A percentile compares a stretch with the other conserved stretches of the same genome.
These are phyloP conservation scores for Bambusicola thoracicus DNA, from an alignment of 2,113 vertebrate species.

Conservation along the genomic window DNA sequence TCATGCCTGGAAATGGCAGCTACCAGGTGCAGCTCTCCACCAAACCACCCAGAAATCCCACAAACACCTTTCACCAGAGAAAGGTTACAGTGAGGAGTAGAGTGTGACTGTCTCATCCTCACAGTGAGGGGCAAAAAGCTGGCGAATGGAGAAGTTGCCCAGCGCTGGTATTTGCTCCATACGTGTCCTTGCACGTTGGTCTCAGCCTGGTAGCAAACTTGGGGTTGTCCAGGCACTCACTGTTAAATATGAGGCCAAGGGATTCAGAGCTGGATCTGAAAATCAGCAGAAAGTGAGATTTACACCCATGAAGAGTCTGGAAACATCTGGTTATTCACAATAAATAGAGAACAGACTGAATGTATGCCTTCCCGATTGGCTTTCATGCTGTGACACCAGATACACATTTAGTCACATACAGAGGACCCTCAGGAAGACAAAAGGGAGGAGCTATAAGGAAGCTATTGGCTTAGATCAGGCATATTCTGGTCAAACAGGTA, in stretches of 20 bases:
- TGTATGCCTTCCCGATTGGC: not conserved
- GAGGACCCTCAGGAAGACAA: not conserved
- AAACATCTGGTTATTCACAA: not conserved
- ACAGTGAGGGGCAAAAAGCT: not conserved
- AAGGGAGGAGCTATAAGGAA: not conserved
- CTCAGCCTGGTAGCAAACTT: not conserved
- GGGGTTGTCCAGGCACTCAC: rapidly evolving
- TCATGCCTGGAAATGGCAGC: not conserved
- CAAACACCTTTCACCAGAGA: not conserved
- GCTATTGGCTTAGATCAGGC: not conserved
- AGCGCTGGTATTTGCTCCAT: rapidly evolving
- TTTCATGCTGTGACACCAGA: not conserved
- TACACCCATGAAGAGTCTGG: not conserved
- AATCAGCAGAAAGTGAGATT: not conserved
- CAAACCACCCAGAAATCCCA: rapidly evolving
- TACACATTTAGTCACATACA: rapidly evolving
- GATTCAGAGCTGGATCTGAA: not conserved
- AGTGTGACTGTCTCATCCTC: not conserved
- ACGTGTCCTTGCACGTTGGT: rapidly evolving
- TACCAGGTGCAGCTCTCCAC: not conserved
- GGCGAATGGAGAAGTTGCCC: rapidly evolving
- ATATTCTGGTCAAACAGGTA: slow-evolving; percentile 26
- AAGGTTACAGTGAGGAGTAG: not conserved
- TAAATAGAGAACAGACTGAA: not conserved
- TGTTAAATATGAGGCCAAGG: not conserved